Conservation (phyloP, 2,888 invertebrate species). For the Aphodius sticticus region DNA sequence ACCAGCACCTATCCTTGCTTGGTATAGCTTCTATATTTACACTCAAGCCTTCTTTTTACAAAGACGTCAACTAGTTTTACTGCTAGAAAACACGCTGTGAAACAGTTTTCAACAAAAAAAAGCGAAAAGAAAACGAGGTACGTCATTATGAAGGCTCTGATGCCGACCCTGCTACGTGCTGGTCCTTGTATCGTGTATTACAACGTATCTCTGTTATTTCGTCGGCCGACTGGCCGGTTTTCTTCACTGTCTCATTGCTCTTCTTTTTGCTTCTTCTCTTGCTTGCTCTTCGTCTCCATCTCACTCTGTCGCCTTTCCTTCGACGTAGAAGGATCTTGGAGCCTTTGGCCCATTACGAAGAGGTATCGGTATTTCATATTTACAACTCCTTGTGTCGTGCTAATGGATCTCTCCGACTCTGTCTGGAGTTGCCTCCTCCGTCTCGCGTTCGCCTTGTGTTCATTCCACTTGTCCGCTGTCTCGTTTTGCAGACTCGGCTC, state of each 20-base stretch:
- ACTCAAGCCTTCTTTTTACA: not conserved
- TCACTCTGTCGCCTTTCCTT: slow-evolving; percentile 39
- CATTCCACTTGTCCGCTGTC: not conserved
- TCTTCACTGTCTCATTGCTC: slow-evolving; percentile 27
- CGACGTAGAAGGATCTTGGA: slow-evolving; percentile 11
- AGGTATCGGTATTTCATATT: slow-evolving; percentile 4
- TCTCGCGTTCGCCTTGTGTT: not conserved
- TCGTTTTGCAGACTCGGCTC: not conserved
- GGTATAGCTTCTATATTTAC: not conserved
- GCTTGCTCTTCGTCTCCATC: slow-evolving; percentile 36
- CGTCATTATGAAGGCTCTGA: not conserved
- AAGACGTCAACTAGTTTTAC: not conserved
- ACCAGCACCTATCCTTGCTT: not conserved
- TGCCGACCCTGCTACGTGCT: slow-evolving; percentile 45
- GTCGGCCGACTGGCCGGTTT: slow-evolving; percentile 26
- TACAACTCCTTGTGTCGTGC: slow-evolving; percentile 4
- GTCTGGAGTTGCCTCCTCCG: not conserved
- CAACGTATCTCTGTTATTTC: slow-evolving; percentile 51
- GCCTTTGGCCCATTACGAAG: not conserved
- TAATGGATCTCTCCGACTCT: slow-evolving; percentile 4
- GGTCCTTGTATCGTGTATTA: slow-evolving; percentile 51
- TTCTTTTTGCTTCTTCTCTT: slow-evolving; percentile 41
- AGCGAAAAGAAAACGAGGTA: not conserved
- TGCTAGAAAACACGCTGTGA: not conserved
- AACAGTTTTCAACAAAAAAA: not conserved